Evolutionary conservation across 2,113 vertebrate genomes (phyloP).

Genomic region (Prunella fulvescens): DNA sequence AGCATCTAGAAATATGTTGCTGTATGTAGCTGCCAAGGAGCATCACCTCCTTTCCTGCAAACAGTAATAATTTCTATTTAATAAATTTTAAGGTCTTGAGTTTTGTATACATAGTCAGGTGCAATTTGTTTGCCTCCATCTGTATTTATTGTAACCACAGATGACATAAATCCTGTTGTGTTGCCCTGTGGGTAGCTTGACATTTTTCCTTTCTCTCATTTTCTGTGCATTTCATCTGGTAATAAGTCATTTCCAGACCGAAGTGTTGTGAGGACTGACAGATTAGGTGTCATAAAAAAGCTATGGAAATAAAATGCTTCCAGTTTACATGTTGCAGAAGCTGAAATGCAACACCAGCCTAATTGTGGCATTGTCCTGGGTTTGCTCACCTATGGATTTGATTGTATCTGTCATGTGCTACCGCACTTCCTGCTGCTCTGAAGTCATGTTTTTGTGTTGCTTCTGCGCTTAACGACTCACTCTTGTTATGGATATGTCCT

Average conservation of each 20-base stretch:
- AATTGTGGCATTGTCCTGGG: not conserved
- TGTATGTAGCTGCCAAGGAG: not conserved
- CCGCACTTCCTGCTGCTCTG: not conserved
- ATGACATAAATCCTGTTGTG: not conserved
- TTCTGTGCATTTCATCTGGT: not conserved
- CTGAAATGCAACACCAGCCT: not conserved
- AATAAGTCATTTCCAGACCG: not conserved
- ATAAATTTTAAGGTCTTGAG: not conserved
- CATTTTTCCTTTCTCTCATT: not conserved
- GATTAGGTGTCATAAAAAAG: not conserved
- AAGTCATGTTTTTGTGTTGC: not conserved
- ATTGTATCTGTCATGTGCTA: not conserved
- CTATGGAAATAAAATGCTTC: not conserved
- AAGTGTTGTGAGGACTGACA: not conserved
- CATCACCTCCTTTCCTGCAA: not conserved
- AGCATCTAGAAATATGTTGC: not conserved
- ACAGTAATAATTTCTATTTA: not conserved
- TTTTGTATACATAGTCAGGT: not conserved
- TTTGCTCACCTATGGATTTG: not conserved
- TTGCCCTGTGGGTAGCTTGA: not conserved
- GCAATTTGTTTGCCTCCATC: not conserved
- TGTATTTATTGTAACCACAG: not conserved
- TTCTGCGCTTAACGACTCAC: not conserved
- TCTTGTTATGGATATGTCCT: not conserved
- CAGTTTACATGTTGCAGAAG: not conserved